Base-by-base conservation (phyloP, 2,113 vertebrate species). In the Alaudala cheleensis region DNA sequence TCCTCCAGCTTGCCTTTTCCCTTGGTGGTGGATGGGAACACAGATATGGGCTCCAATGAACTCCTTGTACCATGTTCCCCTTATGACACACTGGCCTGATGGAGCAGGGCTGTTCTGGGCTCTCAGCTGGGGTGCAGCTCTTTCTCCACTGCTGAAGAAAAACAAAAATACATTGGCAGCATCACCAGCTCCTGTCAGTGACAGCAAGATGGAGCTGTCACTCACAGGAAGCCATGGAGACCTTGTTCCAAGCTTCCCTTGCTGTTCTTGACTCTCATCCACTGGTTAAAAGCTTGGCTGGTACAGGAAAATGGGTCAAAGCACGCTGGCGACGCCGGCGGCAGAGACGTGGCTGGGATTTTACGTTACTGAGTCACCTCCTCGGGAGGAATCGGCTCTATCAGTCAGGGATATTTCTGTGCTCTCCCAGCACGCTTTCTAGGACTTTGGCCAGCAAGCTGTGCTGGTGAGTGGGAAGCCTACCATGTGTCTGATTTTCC, bases 361-460 rank as follows among this genome's bases (percentile, higher is more conserved):
- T 33, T 53, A 45, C 22, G 7, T 60, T 2, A 5, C 81, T 79
- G 73, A 91, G 66, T 81, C 73, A 91, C 65, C 94, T 95, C 86
- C 81, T 87, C 0, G 1, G 44, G 40, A 0, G 9, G 64, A 90
- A 72, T 4, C 12, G 84, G 65, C 51, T 88, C 65, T 57, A 79
- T 87, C 93, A 93, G 84, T 7, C 31, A 21, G 74, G 81, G 95
- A 74, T 53, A 56, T 89, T 93, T 83, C 92, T 6, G 37, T 67
- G 94, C 86, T 93, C 92, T 74, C 91, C 91, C 96, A 95, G 73
- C 81, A 64, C 11, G 60, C 92, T 92, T 95, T 95, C 96, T 95
- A 95, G 91, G 94, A 92, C 89, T 91, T 92, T 91, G 92, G 94
- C 96, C 95, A 95, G 95, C 73, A 56, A 82, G 81, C 92, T 88